A percentile compares a stretch with the other conserved stretches of the same genome.
phyloP scores from a whole-genome alignment of 2,888 invertebrate species.

The Bugula neritina region DNA sequence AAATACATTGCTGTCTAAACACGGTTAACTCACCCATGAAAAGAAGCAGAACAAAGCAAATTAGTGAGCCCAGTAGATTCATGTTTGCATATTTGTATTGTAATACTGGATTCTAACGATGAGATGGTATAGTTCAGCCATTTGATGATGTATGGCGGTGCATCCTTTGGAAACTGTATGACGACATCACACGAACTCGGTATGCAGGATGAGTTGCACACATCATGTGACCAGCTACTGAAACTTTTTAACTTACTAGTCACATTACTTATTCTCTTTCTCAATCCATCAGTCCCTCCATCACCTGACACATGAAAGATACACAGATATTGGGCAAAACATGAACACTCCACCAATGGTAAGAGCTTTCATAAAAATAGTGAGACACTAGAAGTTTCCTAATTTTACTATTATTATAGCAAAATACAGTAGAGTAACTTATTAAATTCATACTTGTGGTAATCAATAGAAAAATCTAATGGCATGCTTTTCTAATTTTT shows the following conservation, averaged over 20 bases:
- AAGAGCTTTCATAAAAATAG: too few species aligned
- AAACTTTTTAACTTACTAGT: not conserved
- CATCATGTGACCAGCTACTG: slow-evolving; percentile 10
- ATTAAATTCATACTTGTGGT: too few species aligned
- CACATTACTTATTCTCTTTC: not conserved
- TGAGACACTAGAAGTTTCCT: too few species aligned
- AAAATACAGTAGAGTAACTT: too few species aligned
- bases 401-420: too few species aligned
- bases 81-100: slow-evolving; percentile 4
- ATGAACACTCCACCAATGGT: too few species aligned
- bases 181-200: slow-evolving; percentile 74
- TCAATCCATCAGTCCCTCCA: slow-evolving; percentile 11
- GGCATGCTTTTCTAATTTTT: too few species aligned
- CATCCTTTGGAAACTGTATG: slow-evolving; percentile 73
- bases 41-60: slow-evolving; percentile 29
- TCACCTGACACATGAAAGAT: too few species aligned
- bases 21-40: not conserved
- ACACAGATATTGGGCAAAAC: too few species aligned
- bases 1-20: too few species aligned
- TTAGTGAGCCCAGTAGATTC: slow-evolving; percentile 20
- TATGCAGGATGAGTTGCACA: not conserved
- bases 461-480: too few species aligned
- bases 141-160: slow-evolving; percentile 72
- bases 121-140: slow-evolving; percentile 76
- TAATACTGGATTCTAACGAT: slow-evolving; percentile 49